These are phyloP conservation scores for Nasonia oneida DNA, from an alignment of 2,888 invertebrate species.

Conservation along the genomic window DNA sequence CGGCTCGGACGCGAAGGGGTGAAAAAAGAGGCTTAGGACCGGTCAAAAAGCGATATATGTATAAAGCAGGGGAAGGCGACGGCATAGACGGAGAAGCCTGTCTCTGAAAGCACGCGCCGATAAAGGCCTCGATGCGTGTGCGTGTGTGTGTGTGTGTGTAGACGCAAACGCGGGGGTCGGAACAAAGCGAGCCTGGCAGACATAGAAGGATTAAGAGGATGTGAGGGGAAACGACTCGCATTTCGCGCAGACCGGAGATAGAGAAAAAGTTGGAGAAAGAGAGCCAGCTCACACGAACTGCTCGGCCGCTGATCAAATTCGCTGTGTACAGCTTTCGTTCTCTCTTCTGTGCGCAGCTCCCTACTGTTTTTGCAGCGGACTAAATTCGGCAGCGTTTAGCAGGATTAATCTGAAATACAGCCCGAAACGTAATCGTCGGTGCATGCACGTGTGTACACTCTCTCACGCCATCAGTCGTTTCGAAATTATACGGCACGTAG, in stretches of 20 bases:
- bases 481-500: neutral
- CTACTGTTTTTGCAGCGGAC: neutral
- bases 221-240: conserved; percentile 43
- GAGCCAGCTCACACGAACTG: neutral
- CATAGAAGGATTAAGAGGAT: conserved; percentile 37
- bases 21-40: conserved; percentile 32
- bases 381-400: neutral
- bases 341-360: neutral
- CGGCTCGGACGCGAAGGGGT: conserved; percentile 8
- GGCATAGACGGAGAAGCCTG: neutral
- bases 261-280: conserved; percentile 20
- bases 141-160: too few relatives aligned
- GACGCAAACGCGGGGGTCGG: conserved; percentile 7
- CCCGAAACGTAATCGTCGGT: neutral
- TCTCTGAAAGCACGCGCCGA: conserved; percentile 11
- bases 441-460: neutral
- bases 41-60: conserved; percentile 30
- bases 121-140: neutral
- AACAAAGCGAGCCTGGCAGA: conserved; percentile 28
- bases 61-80: neutral
- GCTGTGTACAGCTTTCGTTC: neutral
- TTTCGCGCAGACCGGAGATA: conserved; percentile 8
- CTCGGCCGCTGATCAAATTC: neutral
- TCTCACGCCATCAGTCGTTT: neutral
- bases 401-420: neutral